These are phyloP conservation scores for Philereme vetulata DNA, from an alignment of 2,888 invertebrate species.

Conservation along the genomic window DNA sequence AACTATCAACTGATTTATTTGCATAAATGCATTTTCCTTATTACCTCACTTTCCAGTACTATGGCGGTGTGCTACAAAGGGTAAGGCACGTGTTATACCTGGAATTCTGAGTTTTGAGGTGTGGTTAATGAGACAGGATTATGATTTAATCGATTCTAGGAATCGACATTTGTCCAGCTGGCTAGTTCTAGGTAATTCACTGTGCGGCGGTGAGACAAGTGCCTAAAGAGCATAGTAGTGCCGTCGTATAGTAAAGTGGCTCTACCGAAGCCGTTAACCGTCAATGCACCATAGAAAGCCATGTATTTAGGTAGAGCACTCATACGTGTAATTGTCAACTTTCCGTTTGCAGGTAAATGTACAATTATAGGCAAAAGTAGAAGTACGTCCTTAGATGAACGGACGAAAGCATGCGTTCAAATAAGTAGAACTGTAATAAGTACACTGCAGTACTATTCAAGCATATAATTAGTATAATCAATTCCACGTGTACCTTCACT, in stretches of 20 bases:
- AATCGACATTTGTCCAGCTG: too few species aligned
- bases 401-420: conserved; percentile 4
- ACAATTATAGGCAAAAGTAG: conserved; percentile 19
- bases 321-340: conserved; percentile 68
- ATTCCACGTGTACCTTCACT: conserved; percentile 17
- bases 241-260: conserved; percentile 16
- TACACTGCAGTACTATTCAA: not conserved
- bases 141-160: too few species aligned
- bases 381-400: not conserved
- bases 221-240: not conserved
- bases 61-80: too few species aligned
- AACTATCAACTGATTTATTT: too few species aligned
- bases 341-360: conserved; percentile 45
- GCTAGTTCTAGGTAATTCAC: too few species aligned
- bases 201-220: too few species aligned
- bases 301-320: conserved; percentile 59
- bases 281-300: conserved; percentile 56
- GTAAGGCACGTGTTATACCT: too few species aligned
- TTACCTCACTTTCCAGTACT: too few species aligned
- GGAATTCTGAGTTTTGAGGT: too few species aligned
- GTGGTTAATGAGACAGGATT: too few species aligned
- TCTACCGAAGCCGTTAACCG: conserved; percentile 38
- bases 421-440: not conserved
- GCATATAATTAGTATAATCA: conserved; percentile 25
- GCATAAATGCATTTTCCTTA: too few species aligned